Evolutionary conservation across 2,797 vertebrate genomes (phyloP), one percentile per base, ranked within the genome.

Genomic region (Scomberomorus guttatus): DNA sequence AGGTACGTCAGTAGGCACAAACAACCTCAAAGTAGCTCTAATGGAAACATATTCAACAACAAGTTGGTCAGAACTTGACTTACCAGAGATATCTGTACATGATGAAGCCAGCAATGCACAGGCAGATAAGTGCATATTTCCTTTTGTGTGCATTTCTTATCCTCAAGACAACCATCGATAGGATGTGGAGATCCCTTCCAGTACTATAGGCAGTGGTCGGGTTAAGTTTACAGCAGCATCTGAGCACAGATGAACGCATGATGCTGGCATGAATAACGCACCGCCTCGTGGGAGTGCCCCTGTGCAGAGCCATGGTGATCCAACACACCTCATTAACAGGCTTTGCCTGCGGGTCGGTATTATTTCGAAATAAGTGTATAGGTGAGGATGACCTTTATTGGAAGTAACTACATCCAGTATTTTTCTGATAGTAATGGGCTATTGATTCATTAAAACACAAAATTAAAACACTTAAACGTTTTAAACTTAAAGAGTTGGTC

Each of bases 71-170:
- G 4, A 46, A 84, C 82, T 81, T 50, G 76, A 84, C 95, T 94
- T 55, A 96, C 95, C 94, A 37, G 2, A 93, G 46, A 64, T 92
- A 93, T 79, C 89, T 92, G 91, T 95, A 95, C 75, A 93, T 79
- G 56, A 96, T 57, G 72, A 95, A 69, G 25, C 87, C 90, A 55
- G 83, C 72, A 48, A 96, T 75, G 82, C 92, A 93, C 60, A 96
- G 60, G 58, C 93, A 92, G 44, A 95, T 68, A 22, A 95, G 79
- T 34, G 73, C 85, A 86, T 85, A 93, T 63, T 93, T 93, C 82
- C 91, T 90, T 88, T 90, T 94, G 69, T 94, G 94, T 11, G 48
- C 50, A 73, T 87, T 94, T 83, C 95, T 94, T 59, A 94, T 76
- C 77, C 92, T 92, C 54, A 94, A 60, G 39, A 92, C 84, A 81